Conservation (phyloP, 2,113 vertebrate species). For the Alosa alosa region DNA sequence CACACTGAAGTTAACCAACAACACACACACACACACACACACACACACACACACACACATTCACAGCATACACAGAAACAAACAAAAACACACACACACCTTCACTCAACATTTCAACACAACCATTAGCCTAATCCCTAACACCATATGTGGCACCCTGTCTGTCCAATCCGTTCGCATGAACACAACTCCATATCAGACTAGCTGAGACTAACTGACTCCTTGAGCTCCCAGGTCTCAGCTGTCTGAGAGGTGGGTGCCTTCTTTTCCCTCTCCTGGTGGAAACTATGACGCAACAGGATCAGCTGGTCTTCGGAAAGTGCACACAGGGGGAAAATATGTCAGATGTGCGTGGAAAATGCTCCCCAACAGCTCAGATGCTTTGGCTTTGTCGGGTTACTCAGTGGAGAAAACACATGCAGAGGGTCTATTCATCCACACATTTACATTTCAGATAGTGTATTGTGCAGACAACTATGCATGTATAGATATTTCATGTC, state of each 20-base stretch:
- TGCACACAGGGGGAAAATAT: background rate
- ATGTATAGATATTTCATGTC: background rate
- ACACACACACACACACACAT: background rate
- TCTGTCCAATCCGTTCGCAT: background rate
- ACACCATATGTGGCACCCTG: no score
- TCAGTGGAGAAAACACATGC: background rate
- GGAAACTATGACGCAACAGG: conserved; percentile 2
- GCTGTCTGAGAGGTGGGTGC: background rate
- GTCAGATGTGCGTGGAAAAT: background rate
- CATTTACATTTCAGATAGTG: background rate
- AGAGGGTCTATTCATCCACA: background rate
- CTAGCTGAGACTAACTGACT: no score
- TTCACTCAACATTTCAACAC: no score
- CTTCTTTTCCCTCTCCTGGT: background rate
- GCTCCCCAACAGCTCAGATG: background rate
- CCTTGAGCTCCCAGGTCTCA: no score
- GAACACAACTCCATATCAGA: no score
- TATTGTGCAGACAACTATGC: background rate
- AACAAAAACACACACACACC: background rate
- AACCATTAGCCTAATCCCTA: no score
- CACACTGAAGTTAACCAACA: no score
- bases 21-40: background rate
- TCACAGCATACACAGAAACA: background rate
- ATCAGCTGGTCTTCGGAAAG: background rate
- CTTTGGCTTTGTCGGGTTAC: background rate